Conservation (phyloP, 2,113 vertebrate species). For the Vulpes vulpes region DNA sequence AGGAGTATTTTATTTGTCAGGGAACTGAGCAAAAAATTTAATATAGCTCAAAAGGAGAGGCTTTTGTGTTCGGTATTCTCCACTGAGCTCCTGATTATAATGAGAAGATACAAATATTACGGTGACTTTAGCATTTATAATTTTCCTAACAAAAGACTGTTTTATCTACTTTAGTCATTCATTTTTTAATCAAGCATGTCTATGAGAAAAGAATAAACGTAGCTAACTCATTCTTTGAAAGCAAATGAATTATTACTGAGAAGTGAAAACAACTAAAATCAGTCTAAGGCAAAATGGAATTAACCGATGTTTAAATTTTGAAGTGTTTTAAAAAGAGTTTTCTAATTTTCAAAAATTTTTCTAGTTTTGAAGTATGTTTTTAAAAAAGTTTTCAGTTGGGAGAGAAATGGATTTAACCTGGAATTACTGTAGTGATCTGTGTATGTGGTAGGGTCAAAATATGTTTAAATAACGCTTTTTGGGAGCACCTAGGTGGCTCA, state of each 20-base stretch:
- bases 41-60: not conserved
- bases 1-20: not conserved
- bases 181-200: not conserved
- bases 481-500: not conserved
- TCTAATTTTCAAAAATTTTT: no score
- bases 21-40: not conserved
- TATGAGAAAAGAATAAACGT: not conserved
- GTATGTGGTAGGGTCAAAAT: not conserved
- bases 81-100: not conserved
- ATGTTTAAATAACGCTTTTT: not conserved
- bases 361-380: no score
- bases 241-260: not conserved
- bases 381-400: not conserved
- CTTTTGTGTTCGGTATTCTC: not conserved
- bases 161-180: not conserved
- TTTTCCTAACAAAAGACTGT: not conserved
- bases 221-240: not conserved
- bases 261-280: not conserved
- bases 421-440: not conserved
- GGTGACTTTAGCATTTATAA: not conserved
- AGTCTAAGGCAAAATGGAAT: not conserved
- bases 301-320: not conserved
- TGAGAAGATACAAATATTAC: not conserved
- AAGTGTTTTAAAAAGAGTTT: not conserved
- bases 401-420: not conserved